Conservation (phyloP, 2,113 vertebrate genomes). For the Sciurus niger region DNA sequence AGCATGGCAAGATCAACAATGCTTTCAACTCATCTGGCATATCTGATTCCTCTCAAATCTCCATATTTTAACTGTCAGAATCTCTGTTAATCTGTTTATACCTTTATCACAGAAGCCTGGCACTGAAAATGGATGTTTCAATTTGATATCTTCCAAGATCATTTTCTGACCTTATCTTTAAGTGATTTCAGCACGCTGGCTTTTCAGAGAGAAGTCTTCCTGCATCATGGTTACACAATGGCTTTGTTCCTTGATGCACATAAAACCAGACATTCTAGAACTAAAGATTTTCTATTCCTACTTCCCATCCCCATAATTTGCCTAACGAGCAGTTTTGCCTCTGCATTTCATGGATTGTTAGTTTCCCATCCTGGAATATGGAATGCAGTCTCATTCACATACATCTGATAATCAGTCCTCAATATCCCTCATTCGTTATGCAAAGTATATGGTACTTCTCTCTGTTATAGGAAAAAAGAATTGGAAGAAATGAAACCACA, state of each 20-base stretch:
- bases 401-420: constrained; percentile 13
- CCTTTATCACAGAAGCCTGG: not conserved
- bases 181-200: not conserved
- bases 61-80: constrained; percentile 31
- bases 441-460: not conserved
- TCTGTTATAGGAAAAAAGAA: not conserved
- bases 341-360: not conserved
- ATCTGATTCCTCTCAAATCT: constrained; percentile 16
- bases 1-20: not conserved
- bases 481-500: constrained; percentile 46
- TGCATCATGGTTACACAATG: not conserved
- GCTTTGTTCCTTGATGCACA: not conserved
- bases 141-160: not conserved
- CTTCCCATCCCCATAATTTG: not conserved
- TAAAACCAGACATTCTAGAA: not conserved
- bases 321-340: not conserved
- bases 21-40: not conserved
- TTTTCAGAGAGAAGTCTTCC: not conserved
- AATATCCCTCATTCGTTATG: not conserved
- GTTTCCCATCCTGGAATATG: not conserved
- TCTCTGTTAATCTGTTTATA: constrained; percentile 16
- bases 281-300: not conserved
- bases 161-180: constrained; percentile 55
- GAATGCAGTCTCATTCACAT: not conserved
- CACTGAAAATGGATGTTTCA: constrained; percentile 3